Conservation (phyloP, 1,140 invertebrate species). For the Drosophila gunungcola region DNA sequence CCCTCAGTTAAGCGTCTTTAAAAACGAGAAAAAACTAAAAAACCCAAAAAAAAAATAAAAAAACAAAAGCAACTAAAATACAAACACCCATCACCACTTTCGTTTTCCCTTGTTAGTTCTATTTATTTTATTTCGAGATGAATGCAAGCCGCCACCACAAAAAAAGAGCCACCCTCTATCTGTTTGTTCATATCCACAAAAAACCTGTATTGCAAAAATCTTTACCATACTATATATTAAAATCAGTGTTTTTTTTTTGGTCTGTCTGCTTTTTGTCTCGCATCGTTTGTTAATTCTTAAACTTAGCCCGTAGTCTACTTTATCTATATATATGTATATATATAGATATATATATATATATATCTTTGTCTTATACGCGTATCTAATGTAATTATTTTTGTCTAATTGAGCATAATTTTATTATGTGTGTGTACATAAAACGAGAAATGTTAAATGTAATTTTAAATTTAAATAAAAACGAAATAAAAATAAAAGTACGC, state of each 20-base stretch:
- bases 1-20: conserved; percentile 86
- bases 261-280: conserved; percentile 47
- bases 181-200: background rate
- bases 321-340: conserved; percentile 40
- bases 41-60: background rate
- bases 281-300: conserved; percentile 47
- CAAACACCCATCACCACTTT: conserved; percentile 16
- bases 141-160: conserved; percentile 24
- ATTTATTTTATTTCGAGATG: conserved; percentile 56
- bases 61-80: background rate
- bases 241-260: conserved; percentile 37
- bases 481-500: conserved; percentile 18
- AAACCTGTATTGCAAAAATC: conserved; percentile 11
- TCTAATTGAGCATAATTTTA: conserved; percentile 71
- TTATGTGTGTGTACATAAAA: conserved; percentile 74
- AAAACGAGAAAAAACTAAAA: background rate
- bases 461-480: conserved; percentile 70
- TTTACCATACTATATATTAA: background rate
- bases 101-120: conserved; percentile 40
- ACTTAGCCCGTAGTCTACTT: conserved; percentile 58
- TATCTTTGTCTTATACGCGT: conserved; percentile 30
- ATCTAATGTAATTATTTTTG: conserved; percentile 68
- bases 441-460: conserved; percentile 71
- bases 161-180: background rate
- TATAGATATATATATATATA: conserved; percentile 13